These are phyloP conservation scores for Strigops habroptila DNA, from an alignment of 2,113 vertebrate species.

Conservation along the genomic window DNA sequence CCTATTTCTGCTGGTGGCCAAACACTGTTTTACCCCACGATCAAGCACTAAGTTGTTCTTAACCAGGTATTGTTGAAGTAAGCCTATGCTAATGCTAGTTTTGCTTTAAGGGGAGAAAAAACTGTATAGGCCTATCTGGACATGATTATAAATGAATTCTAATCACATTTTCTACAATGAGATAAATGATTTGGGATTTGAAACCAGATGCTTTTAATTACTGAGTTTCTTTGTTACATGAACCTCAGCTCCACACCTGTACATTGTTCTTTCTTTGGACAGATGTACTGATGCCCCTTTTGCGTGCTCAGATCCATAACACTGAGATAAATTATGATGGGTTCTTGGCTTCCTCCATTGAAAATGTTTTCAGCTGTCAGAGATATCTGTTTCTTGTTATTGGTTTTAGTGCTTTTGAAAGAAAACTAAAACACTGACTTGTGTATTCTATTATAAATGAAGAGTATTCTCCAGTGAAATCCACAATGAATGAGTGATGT, in stretches of 20 bases:
- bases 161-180: slow-evolving; percentile 60
- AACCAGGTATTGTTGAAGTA: not conserved
- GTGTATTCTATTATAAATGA: slow-evolving; percentile 54
- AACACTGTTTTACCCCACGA: not conserved
- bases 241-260: slow-evolving; percentile 45
- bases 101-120: not conserved
- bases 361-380: slow-evolving; percentile 73
- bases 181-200: slow-evolving; percentile 55
- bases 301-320: slow-evolving; percentile 63
- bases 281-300: slow-evolving; percentile 65
- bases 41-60: not conserved
- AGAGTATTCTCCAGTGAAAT: slow-evolving; percentile 37
- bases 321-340: slow-evolving; percentile 77
- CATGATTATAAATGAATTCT: slow-evolving; percentile 62
- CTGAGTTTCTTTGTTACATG: slow-evolving; percentile 37
- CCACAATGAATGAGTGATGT: not conserved
- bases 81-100: not conserved
- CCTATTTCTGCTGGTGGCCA: not conserved
- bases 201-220: slow-evolving; percentile 43
- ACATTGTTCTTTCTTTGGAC: slow-evolving; percentile 57
- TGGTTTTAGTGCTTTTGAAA: slow-evolving; percentile 62
- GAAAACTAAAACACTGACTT: slow-evolving; percentile 47
- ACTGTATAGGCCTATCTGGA: slow-evolving; percentile 22
- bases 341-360: slow-evolving; percentile 75
- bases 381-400: slow-evolving; percentile 85